Conservation (phyloP, 37 sponge, comb jelly and placozoan species). For the Geodia barretti region DNA sequence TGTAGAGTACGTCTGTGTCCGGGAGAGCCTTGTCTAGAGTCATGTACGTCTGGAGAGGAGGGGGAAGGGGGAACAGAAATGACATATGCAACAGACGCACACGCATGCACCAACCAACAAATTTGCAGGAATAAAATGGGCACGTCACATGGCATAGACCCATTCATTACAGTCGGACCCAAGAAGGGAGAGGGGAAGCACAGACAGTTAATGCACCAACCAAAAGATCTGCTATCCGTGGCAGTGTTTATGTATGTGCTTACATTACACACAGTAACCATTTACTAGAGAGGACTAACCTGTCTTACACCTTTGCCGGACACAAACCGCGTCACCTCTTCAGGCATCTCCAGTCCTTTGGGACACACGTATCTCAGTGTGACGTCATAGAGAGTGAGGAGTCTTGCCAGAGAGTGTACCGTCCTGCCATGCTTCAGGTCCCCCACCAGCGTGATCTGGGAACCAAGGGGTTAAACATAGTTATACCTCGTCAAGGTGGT, state of each 20-base stretch:
- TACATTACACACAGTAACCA: no score
- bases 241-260: no score
- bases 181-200: no score
- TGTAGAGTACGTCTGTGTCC: constrained; percentile 94
- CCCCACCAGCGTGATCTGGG: constrained; percentile 96
- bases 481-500: no score
- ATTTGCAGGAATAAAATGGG: no score
- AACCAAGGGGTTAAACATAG: background rate
- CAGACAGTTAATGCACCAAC: no score
- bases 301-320: constrained; percentile 69
- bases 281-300: no score
- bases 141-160: no score
- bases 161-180: no score
- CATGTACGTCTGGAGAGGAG: constrained; percentile 50
- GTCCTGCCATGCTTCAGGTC: constrained; percentile 99
- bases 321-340: constrained; percentile 73
- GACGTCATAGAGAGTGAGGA: constrained; percentile 89
- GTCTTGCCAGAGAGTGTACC: constrained; percentile 94
- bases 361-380: constrained; percentile 90
- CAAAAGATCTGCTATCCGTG: no score
- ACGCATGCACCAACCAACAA: no score
- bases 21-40: constrained; percentile 86
- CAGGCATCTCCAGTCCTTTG: constrained; percentile 82
- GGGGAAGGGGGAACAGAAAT: background rate
- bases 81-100: no score